Evolutionary conservation across 2,113 vertebrate species (phyloP).

Genomic region (Pterocles burchelli): DNA sequence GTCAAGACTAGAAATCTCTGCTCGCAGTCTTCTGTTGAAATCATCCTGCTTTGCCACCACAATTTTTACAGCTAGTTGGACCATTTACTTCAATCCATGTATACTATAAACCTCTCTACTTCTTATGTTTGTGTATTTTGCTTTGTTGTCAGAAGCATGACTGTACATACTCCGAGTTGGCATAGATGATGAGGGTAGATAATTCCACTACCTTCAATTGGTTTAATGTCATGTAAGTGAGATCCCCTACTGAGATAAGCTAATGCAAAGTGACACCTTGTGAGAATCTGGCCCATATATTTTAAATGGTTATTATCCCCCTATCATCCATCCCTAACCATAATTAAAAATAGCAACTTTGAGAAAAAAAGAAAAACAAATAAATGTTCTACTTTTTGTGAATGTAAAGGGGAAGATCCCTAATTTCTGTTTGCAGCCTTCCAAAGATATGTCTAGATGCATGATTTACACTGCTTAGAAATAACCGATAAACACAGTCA

Average conservation of each 20-base stretch:
- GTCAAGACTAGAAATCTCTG: not conserved
- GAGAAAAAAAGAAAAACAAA: not conserved
- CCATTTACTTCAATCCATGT: not conserved
- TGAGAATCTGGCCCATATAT: not conserved
- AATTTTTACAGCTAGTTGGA: not conserved
- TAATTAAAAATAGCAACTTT: not conserved
- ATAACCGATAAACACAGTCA: not conserved
- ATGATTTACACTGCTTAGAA: conserved; percentile 3
- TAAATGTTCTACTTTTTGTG: not conserved
- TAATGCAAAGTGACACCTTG: not conserved
- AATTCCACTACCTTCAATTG: not conserved
- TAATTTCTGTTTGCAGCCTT: not conserved
- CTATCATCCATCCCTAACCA: not conserved
- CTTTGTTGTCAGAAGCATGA: not conserved
- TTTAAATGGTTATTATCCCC: not conserved
- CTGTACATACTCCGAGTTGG: not conserved
- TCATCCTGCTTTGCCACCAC: not conserved
- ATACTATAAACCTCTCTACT: not conserved
- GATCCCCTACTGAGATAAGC: not conserved
- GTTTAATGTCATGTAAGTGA: not conserved
- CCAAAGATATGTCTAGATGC: not conserved
- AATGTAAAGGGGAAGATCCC: not conserved
- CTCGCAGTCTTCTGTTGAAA: not conserved
- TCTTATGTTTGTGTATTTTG: not conserved
- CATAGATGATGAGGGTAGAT: not conserved